Percentiles rank a stretch among this genome's conserved stretches.
These are phyloP conservation scores for Callithrix jacchus DNA, from an alignment of 2,113 vertebrate genomes.

Conservation along the genomic window DNA sequence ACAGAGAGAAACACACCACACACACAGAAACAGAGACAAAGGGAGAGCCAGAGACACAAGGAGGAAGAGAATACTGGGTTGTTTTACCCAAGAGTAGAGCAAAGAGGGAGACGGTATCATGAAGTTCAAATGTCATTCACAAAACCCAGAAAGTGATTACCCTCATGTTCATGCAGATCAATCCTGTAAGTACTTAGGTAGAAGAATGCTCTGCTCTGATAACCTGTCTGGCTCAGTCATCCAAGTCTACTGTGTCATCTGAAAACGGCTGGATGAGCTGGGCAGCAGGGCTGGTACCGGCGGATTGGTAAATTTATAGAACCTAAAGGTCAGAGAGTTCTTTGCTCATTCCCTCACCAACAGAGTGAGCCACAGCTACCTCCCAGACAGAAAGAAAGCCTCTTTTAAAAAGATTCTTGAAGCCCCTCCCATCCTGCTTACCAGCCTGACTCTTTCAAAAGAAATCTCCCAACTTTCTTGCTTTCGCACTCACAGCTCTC, in stretches of 20 bases:
- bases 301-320: neutral
- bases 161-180: neutral
- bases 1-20: neutral
- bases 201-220: neutral
- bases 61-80: neutral
- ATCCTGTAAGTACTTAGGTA: neutral
- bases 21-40: neutral
- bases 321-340: neutral
- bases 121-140: neutral
- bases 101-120: neutral
- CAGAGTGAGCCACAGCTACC: neutral
- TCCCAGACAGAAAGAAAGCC: neutral
- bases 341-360: neutral
- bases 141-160: neutral
- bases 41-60: neutral
- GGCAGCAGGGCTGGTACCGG: neutral
- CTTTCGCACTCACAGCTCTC: neutral
- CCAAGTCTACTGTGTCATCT: fast-evolving
- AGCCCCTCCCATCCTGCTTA: neutral
- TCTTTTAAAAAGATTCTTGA: neutral
- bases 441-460: neutral
- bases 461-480: neutral
- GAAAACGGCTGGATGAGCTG: neutral
- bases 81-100: neutral
- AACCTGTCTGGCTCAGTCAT: too few relatives aligned